phyloP scores from a whole-genome alignment of 2,797 vertebrate species.

The Catharus ustulatus region DNA sequence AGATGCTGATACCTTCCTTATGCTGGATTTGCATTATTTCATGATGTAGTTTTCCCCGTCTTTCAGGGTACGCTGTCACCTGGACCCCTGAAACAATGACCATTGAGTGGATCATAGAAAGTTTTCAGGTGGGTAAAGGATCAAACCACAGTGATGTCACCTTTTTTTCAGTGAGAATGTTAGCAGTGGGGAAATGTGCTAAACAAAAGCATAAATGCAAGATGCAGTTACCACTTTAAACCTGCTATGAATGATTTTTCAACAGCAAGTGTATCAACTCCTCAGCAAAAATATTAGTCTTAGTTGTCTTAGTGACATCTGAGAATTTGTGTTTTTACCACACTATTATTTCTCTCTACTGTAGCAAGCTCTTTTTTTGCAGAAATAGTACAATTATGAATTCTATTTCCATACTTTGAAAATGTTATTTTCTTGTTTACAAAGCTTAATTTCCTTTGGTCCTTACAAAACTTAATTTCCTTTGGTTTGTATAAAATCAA shows the following conservation, averaged over 20 bases:
- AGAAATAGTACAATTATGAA: neutral
- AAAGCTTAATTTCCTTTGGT: neutral
- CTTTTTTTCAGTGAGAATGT: neutral
- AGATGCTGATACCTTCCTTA: neutral
- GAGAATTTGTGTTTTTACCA: neutral
- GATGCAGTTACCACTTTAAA: neutral
- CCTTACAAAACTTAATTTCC: neutral
- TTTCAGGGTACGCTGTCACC: neutral
- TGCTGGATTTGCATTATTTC: rapidly evolving
- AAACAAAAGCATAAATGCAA: neutral
- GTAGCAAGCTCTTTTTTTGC: neutral
- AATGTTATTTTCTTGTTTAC: neutral
- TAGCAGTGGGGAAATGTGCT: neutral
- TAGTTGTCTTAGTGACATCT: neutral
- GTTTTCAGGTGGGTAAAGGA: neutral
- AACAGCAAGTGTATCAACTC: neutral
- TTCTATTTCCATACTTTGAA: neutral
- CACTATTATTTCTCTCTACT: neutral
- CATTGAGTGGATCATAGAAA: neutral
- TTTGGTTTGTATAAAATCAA: neutral
- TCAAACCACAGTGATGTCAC: neutral
- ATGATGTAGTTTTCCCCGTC: neutral
- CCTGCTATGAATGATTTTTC: neutral
- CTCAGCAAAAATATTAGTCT: neutral
- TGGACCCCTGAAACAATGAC: neutral